Evolutionary conservation across 2,797 vertebrate species (phyloP).

Genomic region (Calcarius lapponicus): DNA sequence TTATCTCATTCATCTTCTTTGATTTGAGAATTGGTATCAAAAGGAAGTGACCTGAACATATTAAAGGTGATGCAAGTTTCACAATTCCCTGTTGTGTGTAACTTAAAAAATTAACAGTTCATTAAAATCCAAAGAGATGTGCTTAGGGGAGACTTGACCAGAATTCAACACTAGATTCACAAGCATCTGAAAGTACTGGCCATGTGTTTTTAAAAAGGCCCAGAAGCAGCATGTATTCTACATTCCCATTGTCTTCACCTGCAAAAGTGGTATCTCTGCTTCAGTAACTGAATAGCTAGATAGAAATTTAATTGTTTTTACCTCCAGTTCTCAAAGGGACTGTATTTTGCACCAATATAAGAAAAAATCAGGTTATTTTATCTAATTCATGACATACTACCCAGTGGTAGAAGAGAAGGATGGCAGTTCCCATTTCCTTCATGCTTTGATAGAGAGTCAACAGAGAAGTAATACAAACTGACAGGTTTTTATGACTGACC

Average conservation of each 20-base stretch:
- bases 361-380: not conserved
- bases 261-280: not conserved
- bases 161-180: not conserved
- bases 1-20: not conserved
- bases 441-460: slow-evolving; percentile 40
- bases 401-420: not conserved
- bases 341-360: not conserved
- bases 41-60: slow-evolving; percentile 37
- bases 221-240: not conserved
- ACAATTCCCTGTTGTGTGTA: not conserved
- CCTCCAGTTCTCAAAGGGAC: not conserved
- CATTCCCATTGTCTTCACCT: not conserved
- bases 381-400: not conserved
- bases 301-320: not conserved
- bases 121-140: slow-evolving; percentile 32
- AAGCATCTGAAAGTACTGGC: not conserved
- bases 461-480: slow-evolving; percentile 58
- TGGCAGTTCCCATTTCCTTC: slow-evolving; percentile 10
- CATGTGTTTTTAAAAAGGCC: not conserved
- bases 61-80: not conserved
- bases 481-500: slow-evolving; percentile 62
- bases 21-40: slow-evolving; percentile 19
- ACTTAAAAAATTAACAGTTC: slow-evolving; percentile 43
- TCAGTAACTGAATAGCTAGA: not conserved
- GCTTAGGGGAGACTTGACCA: not conserved